A percentile compares a stretch with the other conserved stretches of the same genome.
phyloP scores from a whole-genome alignment of 2,113 vertebrate species.

The Oenanthe melanoleuca region DNA sequence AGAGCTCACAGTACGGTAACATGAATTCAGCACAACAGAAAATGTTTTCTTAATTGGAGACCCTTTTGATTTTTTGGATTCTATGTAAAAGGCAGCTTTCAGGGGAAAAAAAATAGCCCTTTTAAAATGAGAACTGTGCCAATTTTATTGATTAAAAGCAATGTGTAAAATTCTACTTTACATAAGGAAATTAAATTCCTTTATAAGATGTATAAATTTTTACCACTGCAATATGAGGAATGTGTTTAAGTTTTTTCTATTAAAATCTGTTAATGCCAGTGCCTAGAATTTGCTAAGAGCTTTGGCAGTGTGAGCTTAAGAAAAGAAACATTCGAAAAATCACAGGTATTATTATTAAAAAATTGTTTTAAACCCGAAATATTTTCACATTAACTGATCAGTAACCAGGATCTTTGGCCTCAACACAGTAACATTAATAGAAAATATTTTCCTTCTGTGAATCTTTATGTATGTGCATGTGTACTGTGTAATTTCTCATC shows the following conservation, averaged over 20 bases:
- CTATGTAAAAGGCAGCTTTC: constrained; percentile 78
- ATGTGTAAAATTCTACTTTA: constrained; percentile 45
- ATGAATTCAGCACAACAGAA: constrained; percentile 95
- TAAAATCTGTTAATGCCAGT: constrained; percentile 32
- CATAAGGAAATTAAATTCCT: constrained; percentile 54
- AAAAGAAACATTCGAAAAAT: not conserved
- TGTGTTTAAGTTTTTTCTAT: not conserved
- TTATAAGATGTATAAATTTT: constrained; percentile 45
- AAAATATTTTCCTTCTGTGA: not conserved
- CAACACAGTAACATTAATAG: not conserved
- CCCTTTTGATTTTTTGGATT: constrained; percentile 88
- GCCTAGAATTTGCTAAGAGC: constrained; percentile 40
- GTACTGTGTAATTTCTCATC: not conserved
- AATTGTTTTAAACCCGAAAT: not conserved
- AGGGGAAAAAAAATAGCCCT: not conserved
- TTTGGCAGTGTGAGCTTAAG: not conserved
- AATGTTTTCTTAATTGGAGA: constrained; percentile 94
- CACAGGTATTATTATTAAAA: not conserved
- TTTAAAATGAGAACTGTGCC: constrained; percentile 70
- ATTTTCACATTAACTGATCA: not conserved
- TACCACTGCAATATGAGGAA: constrained; percentile 10
- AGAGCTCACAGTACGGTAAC: constrained; percentile 88
- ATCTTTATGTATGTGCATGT: not conserved
- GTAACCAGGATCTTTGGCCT: not conserved
- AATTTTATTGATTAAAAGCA: constrained; percentile 74